Conservation (phyloP, 1,140 invertebrate genomes). For the Pteromalus puparum region DNA sequence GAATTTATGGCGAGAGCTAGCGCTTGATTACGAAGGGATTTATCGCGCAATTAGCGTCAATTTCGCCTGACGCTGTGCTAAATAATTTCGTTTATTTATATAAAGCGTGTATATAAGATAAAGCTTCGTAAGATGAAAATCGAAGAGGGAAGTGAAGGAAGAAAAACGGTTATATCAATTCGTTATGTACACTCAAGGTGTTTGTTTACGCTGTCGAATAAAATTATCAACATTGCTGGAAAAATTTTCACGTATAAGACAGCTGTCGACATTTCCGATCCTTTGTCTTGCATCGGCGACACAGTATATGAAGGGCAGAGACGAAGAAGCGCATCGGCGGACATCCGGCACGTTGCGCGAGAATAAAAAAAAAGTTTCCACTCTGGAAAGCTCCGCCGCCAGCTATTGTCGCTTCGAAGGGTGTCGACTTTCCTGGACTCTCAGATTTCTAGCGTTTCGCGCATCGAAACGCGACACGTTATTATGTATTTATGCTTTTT, state of each 20-base stretch:
- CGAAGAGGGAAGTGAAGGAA: too few relatives aligned
- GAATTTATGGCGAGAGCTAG: neutral
- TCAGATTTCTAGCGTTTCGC: slow-evolving; percentile 28
- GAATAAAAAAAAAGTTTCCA: slow-evolving; percentile 15
- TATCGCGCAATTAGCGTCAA: slow-evolving; percentile 15
- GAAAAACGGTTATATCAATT: too few relatives aligned
- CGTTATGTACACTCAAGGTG: too few relatives aligned
- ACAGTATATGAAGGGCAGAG: neutral
- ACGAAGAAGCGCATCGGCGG: neutral
- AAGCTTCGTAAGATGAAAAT: too few relatives aligned
- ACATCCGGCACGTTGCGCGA: neutral
- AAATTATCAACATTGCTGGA: too few relatives aligned
- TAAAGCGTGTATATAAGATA: too few relatives aligned
- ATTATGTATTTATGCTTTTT: neutral
- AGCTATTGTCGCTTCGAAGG: neutral
- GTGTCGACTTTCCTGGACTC: slow-evolving; percentile 27
- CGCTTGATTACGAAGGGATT: neutral
- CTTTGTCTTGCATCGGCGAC: too few relatives aligned
- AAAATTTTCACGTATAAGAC: too few relatives aligned
- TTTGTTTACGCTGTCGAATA: too few relatives aligned
- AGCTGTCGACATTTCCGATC: too few relatives aligned
- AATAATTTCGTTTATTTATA: too few relatives aligned
- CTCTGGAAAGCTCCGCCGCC: neutral
- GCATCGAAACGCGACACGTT: neutral
- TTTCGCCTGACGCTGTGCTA: neutral